Conservation (phyloP, 2,888 invertebrate genomes). For the Myopa tessellatipennis region DNA sequence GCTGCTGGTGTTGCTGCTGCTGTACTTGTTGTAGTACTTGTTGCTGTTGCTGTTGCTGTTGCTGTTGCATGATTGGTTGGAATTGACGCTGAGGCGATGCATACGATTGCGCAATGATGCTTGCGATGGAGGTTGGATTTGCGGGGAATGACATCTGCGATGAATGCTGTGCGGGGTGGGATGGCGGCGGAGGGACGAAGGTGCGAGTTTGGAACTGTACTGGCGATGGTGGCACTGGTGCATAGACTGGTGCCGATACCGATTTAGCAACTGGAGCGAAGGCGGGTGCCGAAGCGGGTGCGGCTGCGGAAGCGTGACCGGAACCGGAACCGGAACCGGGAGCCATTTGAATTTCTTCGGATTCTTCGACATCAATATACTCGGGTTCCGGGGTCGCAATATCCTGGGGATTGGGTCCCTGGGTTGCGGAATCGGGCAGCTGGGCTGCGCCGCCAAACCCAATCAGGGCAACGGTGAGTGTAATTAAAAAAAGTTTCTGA, state of each 20-base stretch:
- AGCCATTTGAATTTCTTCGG: constrained; percentile 48
- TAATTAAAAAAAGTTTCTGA: constrained; percentile 61
- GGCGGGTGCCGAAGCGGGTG: constrained; percentile 31
- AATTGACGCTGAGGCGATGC: constrained; percentile 25
- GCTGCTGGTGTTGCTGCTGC: background rate
- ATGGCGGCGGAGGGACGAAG: constrained; percentile 32
- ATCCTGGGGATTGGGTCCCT: constrained; percentile 67
- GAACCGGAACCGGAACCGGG: too few relatives aligned
- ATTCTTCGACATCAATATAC: constrained; percentile 65
- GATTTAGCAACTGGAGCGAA: too few relatives aligned
- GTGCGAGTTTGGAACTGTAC: constrained; percentile 32
- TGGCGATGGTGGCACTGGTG: constrained; percentile 1
- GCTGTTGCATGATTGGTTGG: background rate
- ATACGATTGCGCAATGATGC: constrained; percentile 24
- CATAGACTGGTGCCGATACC: constrained; percentile 21
- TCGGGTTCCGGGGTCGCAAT: constrained; percentile 67
- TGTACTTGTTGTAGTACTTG: constrained; percentile 4
- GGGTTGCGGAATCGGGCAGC: constrained; percentile 65
- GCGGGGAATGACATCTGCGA: constrained; percentile 27
- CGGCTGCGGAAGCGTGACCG: constrained; percentile 32
- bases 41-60: background rate
- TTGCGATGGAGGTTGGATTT: constrained; percentile 10
- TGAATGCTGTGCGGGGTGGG: constrained; percentile 33
- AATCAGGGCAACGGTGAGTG: constrained; percentile 59
- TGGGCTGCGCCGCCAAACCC: constrained; percentile 56